A percentile compares a stretch with the other conserved stretches of the same genome.
Evolutionary conservation across 2,888 invertebrate genomes (phyloP).

Genomic region (Tenthredo scrophulariae): DNA sequence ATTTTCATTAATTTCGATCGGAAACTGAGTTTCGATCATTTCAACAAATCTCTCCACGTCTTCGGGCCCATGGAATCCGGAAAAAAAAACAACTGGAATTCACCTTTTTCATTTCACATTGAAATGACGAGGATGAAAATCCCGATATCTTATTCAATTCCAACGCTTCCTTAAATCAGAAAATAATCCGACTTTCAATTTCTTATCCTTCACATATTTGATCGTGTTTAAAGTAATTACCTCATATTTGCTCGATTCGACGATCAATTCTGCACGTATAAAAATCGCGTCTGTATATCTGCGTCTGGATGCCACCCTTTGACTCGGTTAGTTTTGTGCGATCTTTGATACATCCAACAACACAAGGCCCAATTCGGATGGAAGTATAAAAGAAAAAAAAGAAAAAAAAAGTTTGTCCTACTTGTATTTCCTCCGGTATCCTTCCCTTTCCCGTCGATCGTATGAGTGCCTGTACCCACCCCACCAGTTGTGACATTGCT

Average conservation of each 20-base stretch:
- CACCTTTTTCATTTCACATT: too few species aligned
- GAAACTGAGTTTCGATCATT: neutral
- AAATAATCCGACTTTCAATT: too few species aligned
- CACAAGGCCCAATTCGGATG: neutral
- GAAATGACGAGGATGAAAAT: too few species aligned
- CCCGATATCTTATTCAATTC: too few species aligned
- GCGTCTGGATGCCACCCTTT: neutral
- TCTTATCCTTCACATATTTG: too few species aligned
- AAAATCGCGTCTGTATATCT: too few species aligned
- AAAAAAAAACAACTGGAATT: too few species aligned
- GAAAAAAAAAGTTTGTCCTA: neutral
- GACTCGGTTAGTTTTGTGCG: neutral
- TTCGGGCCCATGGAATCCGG: too few species aligned
- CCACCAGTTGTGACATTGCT: neutral
- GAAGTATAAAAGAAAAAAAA: neutral
- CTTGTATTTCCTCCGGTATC: neutral
- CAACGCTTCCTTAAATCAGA: too few species aligned
- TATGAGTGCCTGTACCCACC: neutral
- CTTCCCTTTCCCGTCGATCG: neutral
- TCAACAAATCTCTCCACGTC: too few species aligned
- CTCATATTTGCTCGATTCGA: neutral
- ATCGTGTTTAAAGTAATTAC: too few species aligned
- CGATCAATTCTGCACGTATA: neutral
- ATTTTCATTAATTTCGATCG: neutral
- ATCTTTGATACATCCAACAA: neutral